Conservation (phyloP, 2,113 vertebrate species). For the Odontophorus gujanensis region DNA sequence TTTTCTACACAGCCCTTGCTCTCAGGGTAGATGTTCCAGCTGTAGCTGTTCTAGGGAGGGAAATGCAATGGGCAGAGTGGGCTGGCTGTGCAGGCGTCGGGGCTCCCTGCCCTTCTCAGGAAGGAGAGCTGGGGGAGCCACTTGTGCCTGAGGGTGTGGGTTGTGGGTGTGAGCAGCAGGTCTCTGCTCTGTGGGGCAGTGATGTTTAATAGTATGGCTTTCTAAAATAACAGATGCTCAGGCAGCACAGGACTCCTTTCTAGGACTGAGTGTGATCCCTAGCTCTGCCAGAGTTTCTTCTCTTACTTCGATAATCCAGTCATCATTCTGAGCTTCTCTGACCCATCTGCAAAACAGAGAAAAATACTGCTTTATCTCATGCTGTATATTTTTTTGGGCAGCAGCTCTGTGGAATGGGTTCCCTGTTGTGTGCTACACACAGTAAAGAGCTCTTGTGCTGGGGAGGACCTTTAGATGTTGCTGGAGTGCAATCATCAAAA, state of each 20-base stretch:
- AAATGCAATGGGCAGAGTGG: not conserved
- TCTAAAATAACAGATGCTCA: not conserved
- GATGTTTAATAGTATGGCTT: not conserved
- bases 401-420: not conserved
- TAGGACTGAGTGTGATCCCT: not conserved
- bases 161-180: not conserved
- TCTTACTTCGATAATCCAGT: not conserved
- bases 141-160: not conserved
- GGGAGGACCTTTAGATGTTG: conserved; percentile 36
- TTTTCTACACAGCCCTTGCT: accelerated
- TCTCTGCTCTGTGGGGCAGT: not conserved
- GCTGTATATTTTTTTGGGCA: not conserved
- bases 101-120: not conserved
- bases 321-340: not conserved
- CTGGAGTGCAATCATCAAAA: not conserved
- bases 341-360: not conserved
- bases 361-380: accelerated
- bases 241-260: not conserved
- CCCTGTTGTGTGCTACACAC: not conserved
- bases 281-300: not conserved
- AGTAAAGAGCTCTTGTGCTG: not conserved
- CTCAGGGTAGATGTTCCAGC: not conserved
- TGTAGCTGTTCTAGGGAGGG: not conserved
- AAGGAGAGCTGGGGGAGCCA: accelerated
- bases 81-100: not conserved